Base-by-base conservation (phyloP, 2,888 invertebrate genomes). In the Drosophila buzzatii region DNA sequence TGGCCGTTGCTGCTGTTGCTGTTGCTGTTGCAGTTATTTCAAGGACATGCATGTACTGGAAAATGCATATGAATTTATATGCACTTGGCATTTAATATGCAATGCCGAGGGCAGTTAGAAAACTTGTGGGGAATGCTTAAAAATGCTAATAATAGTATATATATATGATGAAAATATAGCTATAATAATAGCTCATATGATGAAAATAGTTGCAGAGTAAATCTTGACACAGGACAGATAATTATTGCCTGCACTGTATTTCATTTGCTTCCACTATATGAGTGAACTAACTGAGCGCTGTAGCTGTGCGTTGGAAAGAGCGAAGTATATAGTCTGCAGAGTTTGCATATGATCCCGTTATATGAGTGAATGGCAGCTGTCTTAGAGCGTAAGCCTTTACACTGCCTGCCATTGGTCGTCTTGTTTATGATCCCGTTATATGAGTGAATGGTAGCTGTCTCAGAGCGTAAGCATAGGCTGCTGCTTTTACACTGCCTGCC, bases 11-110 rank as follows among this genome's bases (percentile, higher is more conserved):
- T 56, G 70, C 61, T 56, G 3, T 23, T 3, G 70, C 42, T 58
- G 67, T 61, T 57, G 68, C 59, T 42, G 44, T 18, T 44, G 44
- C 31, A 31, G 64, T n/a, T 23, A 59, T 69, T 85, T 86, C 83
- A 84, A 84, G 83, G 83, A 84, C 83, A 89, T 82, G 42, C n/a
- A 77, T 76, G 33, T 27, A 57, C 37, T 62, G 49, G 18, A 49
- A 57, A 44, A 62, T 57, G 64, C 57, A 42, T 70, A 70, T 71
- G 42, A 45, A 45, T 51, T 51, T 58, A 55, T 59, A 59, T 74
- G 59, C 42, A 44, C 66, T 63, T 80, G 76, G 66, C 81, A 80
- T 80, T 89, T 74, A 23, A 79, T 81, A 74, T 77, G 70, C 81
- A 20, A 42, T 9, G 57, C 58, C 81, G 77, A 77, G 77, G 66